These are phyloP conservation scores for Anguilla japonica DNA, from an alignment of 2,113 vertebrate genomes.

Conservation along the genomic window DNA sequence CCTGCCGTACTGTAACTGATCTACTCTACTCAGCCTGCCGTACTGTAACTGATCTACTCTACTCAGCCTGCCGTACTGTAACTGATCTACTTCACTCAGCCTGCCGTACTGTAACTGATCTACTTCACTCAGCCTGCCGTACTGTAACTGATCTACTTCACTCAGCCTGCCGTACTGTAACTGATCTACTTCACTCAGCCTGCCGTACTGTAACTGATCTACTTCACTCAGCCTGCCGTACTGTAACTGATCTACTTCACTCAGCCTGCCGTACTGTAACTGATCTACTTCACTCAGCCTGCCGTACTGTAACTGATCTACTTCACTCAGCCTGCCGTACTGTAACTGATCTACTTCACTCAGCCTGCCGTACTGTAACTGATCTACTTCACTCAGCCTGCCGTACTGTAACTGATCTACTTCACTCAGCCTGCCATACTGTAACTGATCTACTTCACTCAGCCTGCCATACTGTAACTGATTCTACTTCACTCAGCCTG, in stretches of 20 bases:
- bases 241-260: neutral
- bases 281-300: neutral
- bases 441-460: neutral
- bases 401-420: slow-evolving; percentile 18
- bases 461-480: slow-evolving; percentile 23
- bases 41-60: neutral
- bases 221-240: slow-evolving; percentile 21
- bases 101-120: slow-evolving; percentile 21
- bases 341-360: neutral
- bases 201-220: slow-evolving; percentile 23
- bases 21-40: too few relatives aligned
- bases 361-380: slow-evolving; percentile 22
- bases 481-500: slow-evolving; percentile 1
- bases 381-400: neutral
- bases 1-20: neutral
- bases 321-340: slow-evolving; percentile 22
- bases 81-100: neutral
- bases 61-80: slow-evolving; percentile 25
- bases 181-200: neutral
- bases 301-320: slow-evolving; percentile 21
- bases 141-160: neutral
- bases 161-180: slow-evolving; percentile 25
- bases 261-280: slow-evolving; percentile 24
- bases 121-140: slow-evolving; percentile 23
- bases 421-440: slow-evolving; percentile 24